Percentiles rank a stretch among this genome's conserved stretches.
Evolutionary conservation across 2,888 invertebrate genomes (phyloP).

Genomic region (Chymomyza procnemis): DNA sequence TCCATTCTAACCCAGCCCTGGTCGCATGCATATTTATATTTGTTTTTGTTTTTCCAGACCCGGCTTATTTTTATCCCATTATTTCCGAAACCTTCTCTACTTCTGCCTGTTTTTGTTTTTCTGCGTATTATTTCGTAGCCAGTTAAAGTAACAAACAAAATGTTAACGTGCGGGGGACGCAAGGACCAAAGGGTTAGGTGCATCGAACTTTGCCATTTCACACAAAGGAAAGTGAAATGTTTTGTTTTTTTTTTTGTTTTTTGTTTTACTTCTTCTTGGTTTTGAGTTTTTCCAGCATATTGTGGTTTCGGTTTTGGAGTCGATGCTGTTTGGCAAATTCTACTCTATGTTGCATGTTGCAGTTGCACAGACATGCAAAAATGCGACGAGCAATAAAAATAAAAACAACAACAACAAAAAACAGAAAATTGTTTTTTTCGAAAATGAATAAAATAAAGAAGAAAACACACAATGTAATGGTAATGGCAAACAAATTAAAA

Average conservation of each 20-base stretch:
- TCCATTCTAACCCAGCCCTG: not conserved
- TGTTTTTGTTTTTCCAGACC: slow-evolving; percentile 31
- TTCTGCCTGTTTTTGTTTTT: not conserved
- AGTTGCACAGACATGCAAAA: not conserved
- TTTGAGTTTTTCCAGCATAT: slow-evolving; percentile 4
- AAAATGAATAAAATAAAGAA: not conserved
- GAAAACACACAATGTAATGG: slow-evolving; percentile 5
- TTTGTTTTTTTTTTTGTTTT: slow-evolving; percentile 22
- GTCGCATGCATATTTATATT: slow-evolving; percentile 23
- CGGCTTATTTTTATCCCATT: slow-evolving; percentile 10
- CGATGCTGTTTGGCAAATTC: not conserved
- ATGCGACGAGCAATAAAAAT: not conserved
- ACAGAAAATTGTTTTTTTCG: too few species aligned
- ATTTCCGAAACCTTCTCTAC: slow-evolving; percentile 20
- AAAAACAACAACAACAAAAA: slow-evolving; percentile 15
- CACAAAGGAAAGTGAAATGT: slow-evolving; percentile 69
- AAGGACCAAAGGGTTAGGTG: slow-evolving; percentile 35
- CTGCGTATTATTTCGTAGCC: slow-evolving; percentile 23
- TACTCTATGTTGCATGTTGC: not conserved
- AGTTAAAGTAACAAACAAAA: slow-evolving; percentile 46
- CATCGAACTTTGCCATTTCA: slow-evolving; percentile 57
- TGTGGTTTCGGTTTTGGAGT: slow-evolving; percentile 18
- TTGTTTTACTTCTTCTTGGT: too few species aligned
- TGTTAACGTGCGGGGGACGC: slow-evolving; percentile 25
- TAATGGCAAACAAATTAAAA: slow-evolving; percentile 11